These are phyloP conservation scores for Gymnopithys bicolor DNA, from an alignment of 2,797 vertebrate species.

Conservation along the genomic window DNA sequence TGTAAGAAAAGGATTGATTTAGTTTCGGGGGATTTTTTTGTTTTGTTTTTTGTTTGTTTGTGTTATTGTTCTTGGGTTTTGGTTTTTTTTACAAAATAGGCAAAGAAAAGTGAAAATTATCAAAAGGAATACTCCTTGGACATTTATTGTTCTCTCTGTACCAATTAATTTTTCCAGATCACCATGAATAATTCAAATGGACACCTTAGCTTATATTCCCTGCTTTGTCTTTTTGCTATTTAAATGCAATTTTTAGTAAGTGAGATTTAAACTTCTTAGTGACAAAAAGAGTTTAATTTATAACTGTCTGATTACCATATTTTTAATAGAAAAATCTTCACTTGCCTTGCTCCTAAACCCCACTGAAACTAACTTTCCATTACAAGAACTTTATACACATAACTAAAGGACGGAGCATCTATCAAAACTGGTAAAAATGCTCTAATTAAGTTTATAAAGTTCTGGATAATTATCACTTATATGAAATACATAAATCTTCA, in stretches of 20 bases:
- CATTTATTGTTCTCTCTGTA: background rate
- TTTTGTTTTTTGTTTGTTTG: too few species aligned
- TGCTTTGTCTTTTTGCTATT: background rate
- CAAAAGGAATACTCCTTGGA: background rate
- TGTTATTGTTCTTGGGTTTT: too few species aligned
- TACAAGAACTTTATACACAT: background rate
- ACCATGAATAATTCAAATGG: conserved; percentile 30
- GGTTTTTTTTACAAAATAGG: background rate
- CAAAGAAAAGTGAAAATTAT: background rate
- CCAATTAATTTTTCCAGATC: conserved; percentile 23
- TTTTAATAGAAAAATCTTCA: background rate
- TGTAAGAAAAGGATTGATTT: background rate
- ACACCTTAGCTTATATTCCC: background rate
- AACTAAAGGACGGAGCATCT: background rate
- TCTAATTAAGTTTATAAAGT: background rate
- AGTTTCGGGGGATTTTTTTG: too few species aligned
- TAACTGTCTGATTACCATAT: background rate
- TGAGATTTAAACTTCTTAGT: background rate
- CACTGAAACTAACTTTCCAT: background rate
- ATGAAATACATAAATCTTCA: background rate
- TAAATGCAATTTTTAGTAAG: background rate
- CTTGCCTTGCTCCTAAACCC: background rate
- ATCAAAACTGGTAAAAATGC: background rate
- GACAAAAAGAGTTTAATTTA: background rate
- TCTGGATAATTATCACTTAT: background rate